Conservation (phyloP, 92 coral and sea anemone species). For the Meandrina meandrites region DNA sequence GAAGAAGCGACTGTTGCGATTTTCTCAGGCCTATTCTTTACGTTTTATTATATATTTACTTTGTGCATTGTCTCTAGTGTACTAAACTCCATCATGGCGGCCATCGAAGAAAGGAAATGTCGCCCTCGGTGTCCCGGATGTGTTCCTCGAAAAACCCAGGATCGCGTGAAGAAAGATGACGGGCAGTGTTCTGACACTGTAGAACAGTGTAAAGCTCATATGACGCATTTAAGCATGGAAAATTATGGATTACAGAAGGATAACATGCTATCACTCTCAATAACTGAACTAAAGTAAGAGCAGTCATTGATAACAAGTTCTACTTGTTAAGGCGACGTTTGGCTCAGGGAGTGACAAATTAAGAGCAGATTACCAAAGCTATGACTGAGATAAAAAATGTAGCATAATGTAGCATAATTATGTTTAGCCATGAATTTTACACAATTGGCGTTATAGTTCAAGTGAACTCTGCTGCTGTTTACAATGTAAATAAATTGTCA, state of each 20-base stretch:
- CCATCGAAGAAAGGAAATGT: conserved; percentile 27
- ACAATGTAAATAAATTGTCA: too few species aligned
- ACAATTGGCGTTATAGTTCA: too few species aligned
- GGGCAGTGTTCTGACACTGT: background rate
- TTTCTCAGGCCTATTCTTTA: background rate
- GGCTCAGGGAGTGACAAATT: too few species aligned
- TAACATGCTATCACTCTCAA: background rate
- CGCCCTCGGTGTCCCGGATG: background rate
- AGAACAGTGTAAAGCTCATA: background rate
- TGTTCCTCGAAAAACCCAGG: conserved; percentile 10
- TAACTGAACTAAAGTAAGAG: background rate
- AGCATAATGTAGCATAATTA: too few species aligned
- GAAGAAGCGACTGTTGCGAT: background rate
- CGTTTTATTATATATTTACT: background rate
- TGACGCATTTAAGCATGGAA: background rate
- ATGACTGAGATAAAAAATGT: too few species aligned
- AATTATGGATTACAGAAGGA: conserved; percentile 5
- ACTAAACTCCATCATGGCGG: conserved; percentile 35
- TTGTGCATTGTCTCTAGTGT: conserved; percentile 53
- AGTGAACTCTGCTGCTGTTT: too few species aligned
- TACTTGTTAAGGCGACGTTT: too few species aligned
- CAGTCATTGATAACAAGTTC: background rate
- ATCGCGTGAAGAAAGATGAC: background rate
- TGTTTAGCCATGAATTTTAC: too few species aligned
- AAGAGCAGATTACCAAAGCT: too few species aligned